Evolutionary conservation across 2,888 invertebrate genomes (phyloP), one percentile per base, ranked within the genome.

Genomic region (Protophormia terraenovae): DNA sequence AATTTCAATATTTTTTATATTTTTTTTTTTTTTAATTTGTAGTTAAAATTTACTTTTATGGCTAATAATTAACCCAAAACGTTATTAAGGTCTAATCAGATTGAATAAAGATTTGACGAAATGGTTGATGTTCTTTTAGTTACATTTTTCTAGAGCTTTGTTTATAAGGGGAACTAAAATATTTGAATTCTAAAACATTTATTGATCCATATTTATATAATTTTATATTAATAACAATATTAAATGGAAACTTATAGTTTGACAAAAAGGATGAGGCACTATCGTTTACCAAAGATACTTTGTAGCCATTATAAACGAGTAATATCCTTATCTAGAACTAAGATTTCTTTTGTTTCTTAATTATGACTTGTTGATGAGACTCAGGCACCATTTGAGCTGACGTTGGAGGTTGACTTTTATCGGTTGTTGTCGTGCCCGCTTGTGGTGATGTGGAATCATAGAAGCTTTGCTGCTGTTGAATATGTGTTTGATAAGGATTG

Each of bases 351-450:
- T 89, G 88, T 71, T 90, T 88, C 60, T 91, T 90, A 19, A 91
- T 60, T 32, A 90, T 84, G 55, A 92, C 92, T 2, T 90, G 89
- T 80, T 91, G 90, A 1, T 93, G 92, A 69, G 91, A 90, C 89
- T 93, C 89, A 0, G 92, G 92, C 1, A 92, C 92, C 62, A 91
- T 82, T 83, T 93, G 93, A 7, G 90, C 93, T 0, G 92, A 89
- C 1, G 91, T 93, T 3, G 93, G 91, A 45, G 90, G 86, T 84
- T 89, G 1, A 90, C 88, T 32, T 87, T 88, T 1, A 64, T 19
- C 27, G 45, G 35, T 0, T 0, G 16, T 14, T 58, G 81, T 72
- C 0, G 62, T 22, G 8, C 24, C 24, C 8, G 16, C 29, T 2
- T 45, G 35, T 29, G 47, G 22, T 2, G 16, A 0, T 35, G 53